Evolutionary conservation across 23 tunicate species (phyloP).

Genomic region (Trididemnum clinides): DNA sequence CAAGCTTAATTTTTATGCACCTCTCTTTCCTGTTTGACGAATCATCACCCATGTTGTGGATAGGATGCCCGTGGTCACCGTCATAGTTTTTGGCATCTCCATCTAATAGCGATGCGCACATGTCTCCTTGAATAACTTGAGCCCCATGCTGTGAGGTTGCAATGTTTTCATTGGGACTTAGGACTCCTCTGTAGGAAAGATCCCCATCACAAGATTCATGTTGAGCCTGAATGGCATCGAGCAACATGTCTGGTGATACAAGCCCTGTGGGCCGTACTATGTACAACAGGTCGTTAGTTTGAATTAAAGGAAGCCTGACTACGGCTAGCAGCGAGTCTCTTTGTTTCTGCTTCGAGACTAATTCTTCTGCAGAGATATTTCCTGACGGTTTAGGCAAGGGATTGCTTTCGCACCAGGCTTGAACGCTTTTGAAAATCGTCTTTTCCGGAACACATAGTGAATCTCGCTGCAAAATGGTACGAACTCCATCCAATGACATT

Average conservation of each 20-base stretch:
- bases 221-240: conserved; percentile 88
- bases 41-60: conserved; percentile 85
- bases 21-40: conserved; percentile 55
- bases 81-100: conserved; percentile 82
- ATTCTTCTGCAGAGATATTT: background rate
- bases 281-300: conserved; percentile 74
- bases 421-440: conserved; percentile 82
- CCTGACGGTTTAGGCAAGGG: background rate
- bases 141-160: conserved; percentile 93
- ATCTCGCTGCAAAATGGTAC: conserved; percentile 69
- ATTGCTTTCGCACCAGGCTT: conserved; percentile 75
- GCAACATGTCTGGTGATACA: conserved; percentile 64
- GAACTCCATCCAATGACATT: conserved; percentile 64
- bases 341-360: conserved; percentile 4
- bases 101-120: conserved; percentile 81
- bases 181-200: conserved; percentile 64
- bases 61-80: conserved; percentile 69
- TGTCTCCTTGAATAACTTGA: conserved; percentile 91
- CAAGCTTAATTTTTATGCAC: conserved; percentile 84
- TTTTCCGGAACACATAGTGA: conserved; percentile 97
- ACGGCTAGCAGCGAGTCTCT: conserved; percentile 63
- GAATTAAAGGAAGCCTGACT: conserved; percentile 85
- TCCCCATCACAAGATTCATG: conserved; percentile 67
- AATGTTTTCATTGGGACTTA: conserved; percentile 83
- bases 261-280: conserved; percentile 85